These are phyloP conservation scores for Temnothorax longispinosus DNA, from an alignment of 1,140 invertebrate genomes.

Conservation along the genomic window DNA sequence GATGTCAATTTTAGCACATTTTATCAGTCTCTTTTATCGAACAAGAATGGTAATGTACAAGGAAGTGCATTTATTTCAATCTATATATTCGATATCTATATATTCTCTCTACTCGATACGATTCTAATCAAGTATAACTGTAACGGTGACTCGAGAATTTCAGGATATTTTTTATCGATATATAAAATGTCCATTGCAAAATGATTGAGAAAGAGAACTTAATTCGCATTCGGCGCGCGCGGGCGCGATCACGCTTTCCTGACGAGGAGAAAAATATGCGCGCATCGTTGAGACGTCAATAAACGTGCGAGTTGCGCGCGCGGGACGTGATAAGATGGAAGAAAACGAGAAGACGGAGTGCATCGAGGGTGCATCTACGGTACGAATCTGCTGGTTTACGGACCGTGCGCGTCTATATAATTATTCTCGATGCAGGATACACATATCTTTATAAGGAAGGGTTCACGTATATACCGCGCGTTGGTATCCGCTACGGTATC, in stretches of 20 bases:
- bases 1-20: not conserved
- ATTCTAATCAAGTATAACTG: not conserved
- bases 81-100: not conserved
- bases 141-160: not conserved
- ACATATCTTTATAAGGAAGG: conserved; percentile 72
- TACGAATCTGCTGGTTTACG: conserved; percentile 71
- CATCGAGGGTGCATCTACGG: conserved; percentile 65
- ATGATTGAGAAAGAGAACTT: not conserved
- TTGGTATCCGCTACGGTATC: conserved; percentile 68
- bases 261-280: conserved; percentile 11
- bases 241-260: conserved; percentile 4
- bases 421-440: conserved; percentile 74
- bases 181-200: not conserved
- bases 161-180: not conserved
- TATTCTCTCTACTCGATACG: not conserved
- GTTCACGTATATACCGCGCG: conserved; percentile 49
- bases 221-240: conserved; percentile 21
- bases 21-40: not conserved
- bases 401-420: conserved; percentile 70
- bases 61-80: not conserved
- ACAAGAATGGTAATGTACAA: not conserved
- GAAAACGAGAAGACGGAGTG: conserved; percentile 11
- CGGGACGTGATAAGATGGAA: conserved; percentile 41
- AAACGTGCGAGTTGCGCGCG: conserved; percentile 42
- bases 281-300: conserved; percentile 55